Conservation (phyloP, 2,113 vertebrate genomes). For the Lycocorax pyrrhopterus region DNA sequence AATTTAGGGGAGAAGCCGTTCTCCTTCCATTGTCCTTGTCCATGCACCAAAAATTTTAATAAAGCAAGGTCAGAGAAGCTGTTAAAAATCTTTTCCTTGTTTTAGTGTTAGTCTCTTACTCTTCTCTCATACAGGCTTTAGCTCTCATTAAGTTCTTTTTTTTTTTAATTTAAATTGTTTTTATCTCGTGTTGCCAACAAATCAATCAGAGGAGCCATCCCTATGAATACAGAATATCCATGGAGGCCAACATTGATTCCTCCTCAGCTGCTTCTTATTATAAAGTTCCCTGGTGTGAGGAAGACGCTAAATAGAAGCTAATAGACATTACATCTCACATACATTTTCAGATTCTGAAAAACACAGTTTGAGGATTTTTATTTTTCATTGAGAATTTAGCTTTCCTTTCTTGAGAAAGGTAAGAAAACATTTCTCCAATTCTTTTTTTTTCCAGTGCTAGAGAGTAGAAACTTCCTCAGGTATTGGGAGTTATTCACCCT, state of each 20-base stretch:
- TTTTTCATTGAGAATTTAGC: neutral
- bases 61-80: neutral
- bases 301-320: slow-evolving; percentile 49
- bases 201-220: slow-evolving; percentile 49
- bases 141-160: neutral
- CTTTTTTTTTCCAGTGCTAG: neutral
- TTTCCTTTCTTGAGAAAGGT: neutral
- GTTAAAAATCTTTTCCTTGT: neutral
- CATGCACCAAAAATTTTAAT: neutral
- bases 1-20: neutral
- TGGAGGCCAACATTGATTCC: slow-evolving; percentile 46
- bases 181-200: slow-evolving; percentile 33
- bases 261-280: slow-evolving; percentile 59
- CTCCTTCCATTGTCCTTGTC: neutral
- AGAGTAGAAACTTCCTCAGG: neutral
- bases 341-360: slow-evolving; percentile 54
- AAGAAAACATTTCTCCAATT: neutral
- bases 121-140: neutral
- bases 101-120: neutral
- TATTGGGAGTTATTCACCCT: neutral
- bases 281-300: slow-evolving; percentile 61
- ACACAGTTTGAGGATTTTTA: neutral
- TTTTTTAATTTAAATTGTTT: slow-evolving; percentile 22
- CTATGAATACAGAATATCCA: slow-evolving; percentile 49
- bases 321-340: slow-evolving; percentile 39